These are phyloP conservation scores for Aphelenchoides besseyi DNA, from an alignment of 1,140 invertebrate genomes.

Conservation along the genomic window DNA sequence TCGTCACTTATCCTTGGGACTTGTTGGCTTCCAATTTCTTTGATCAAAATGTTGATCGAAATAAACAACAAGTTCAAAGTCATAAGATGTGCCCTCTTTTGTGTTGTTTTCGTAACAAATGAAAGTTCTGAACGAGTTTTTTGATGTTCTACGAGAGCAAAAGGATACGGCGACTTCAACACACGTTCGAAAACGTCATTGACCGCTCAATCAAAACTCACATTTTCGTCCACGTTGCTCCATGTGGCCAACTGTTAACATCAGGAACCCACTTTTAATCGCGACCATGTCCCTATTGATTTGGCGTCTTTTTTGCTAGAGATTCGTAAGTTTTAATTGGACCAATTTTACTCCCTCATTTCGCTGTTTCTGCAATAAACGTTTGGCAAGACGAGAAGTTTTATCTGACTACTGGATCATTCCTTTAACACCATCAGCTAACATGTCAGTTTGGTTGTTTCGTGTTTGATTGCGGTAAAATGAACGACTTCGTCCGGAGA, in stretches of 20 bases:
- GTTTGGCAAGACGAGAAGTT: not conserved
- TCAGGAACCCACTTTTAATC: not conserved
- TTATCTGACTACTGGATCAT: not conserved
- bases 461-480: not conserved
- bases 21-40: too few relatives aligned
- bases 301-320: not conserved
- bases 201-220: not conserved
- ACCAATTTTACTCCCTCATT: not conserved
- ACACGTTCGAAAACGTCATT: not conserved
- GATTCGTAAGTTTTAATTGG: conserved; percentile 6
- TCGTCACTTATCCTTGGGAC: too few relatives aligned
- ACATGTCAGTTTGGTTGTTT: not conserved
- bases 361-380: not conserved
- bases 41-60: too few relatives aligned
- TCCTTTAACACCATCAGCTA: not conserved
- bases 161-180: too few relatives aligned
- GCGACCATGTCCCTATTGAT: not conserved
- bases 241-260: not conserved
- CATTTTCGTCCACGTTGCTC: not conserved
- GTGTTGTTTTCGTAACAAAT: too few relatives aligned
- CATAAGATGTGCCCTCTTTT: too few relatives aligned
- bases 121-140: too few relatives aligned
- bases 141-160: too few relatives aligned
- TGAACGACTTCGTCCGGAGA: not conserved
- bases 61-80: too few relatives aligned